These are phyloP conservation scores for Muscicapa comitata DNA, from an alignment of 2,797 vertebrate species.

Conservation along the genomic window DNA sequence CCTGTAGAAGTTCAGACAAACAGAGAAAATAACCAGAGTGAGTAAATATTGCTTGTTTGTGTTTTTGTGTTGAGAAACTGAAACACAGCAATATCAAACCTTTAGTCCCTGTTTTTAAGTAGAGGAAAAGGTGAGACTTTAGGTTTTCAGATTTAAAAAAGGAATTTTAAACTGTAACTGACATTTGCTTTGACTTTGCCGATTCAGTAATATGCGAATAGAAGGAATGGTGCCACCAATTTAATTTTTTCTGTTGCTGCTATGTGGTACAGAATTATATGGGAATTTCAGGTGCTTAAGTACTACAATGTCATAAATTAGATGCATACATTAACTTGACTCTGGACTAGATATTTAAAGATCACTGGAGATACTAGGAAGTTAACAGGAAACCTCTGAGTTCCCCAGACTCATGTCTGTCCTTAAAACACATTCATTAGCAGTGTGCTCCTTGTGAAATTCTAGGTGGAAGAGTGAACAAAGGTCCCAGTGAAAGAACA, in stretches of 20 bases:
- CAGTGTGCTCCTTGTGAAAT: neutral
- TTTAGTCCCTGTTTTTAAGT: neutral
- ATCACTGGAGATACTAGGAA: neutral
- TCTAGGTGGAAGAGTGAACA: neutral
- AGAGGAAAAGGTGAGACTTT: neutral
- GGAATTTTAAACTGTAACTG: neutral
- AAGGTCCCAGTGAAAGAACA: neutral
- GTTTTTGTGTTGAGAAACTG: neutral
- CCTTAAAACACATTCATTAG: neutral
- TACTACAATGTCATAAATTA: neutral
- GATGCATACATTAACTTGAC: neutral
- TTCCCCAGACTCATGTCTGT: neutral
- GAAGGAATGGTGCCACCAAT: neutral
- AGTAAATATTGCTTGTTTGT: conserved; percentile 64
- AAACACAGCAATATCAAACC: neutral
- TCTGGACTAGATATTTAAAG: neutral
- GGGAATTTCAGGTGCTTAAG: neutral
- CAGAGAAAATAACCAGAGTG: conserved; percentile 73
- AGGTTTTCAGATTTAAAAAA: neutral
- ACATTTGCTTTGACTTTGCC: neutral
- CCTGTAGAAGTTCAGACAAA: conserved; percentile 55
- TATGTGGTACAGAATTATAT: neutral
- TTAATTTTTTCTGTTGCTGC: neutral
- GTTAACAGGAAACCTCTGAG: neutral
- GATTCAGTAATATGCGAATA: neutral